Percentiles rank a stretch among this genome's conserved stretches.
phyloP scores from a whole-genome alignment of 64 coral and sea anemone genomes.

The Pachyseris speciosa region DNA sequence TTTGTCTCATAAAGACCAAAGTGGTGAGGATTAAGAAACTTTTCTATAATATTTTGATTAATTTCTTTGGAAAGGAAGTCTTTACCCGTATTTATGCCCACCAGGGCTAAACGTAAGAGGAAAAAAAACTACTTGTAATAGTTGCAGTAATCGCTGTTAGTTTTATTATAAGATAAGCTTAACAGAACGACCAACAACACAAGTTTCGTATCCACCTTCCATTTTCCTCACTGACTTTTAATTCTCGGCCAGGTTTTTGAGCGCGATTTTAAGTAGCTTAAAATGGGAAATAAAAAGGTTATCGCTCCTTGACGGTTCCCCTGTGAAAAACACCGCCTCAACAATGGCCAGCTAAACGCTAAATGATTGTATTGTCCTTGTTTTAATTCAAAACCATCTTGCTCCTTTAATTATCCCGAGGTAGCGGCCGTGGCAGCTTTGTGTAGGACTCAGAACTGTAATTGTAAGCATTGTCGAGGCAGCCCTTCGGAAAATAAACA shows the following conservation, averaged over 20 bases:
- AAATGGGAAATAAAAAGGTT: conserved; percentile 59
- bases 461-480: conserved; percentile 85
- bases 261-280: conserved; percentile 27
- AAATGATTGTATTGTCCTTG: conserved; percentile 96
- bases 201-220: background rate
- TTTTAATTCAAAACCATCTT: conserved; percentile 86
- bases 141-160: background rate
- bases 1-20: background rate
- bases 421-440: conserved; percentile 66
- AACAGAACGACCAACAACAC: background rate
- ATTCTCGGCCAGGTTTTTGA: background rate
- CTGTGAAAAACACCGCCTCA: conserved; percentile 74
- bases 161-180: conserved; percentile 12
- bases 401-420: conserved; percentile 82
- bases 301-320: conserved; percentile 63
- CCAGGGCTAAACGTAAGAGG: background rate
- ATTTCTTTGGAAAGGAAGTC: background rate
- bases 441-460: conserved; percentile 58
- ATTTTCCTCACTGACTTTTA: background rate
- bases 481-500: conserved; percentile 61
- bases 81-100: background rate
- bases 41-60: background rate
- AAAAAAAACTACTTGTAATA: background rate
- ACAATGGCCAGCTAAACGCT: conserved; percentile 91
- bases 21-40: background rate